Evolutionary conservation across 2,797 vertebrate genomes (phyloP).

Genomic region (Astyanax mexicanus): DNA sequence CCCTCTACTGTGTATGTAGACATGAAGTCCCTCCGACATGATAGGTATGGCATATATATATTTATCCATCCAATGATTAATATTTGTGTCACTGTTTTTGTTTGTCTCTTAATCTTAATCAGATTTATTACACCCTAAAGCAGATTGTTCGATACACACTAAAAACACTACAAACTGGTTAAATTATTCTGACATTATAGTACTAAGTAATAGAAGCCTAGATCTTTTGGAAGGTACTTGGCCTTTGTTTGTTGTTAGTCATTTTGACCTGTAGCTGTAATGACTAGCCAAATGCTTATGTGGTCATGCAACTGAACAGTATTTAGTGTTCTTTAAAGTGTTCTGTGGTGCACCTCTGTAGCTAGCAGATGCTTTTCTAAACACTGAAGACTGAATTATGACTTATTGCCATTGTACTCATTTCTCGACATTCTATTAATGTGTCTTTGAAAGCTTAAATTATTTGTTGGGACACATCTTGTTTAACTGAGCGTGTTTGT

Average conservation of each 20-base stretch:
- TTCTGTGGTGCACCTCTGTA: neutral
- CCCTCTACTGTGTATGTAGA: conserved; percentile 98
- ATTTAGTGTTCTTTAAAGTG: neutral
- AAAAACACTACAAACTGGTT: too few relatives aligned
- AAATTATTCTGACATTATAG: too few relatives aligned
- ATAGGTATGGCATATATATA: conserved; percentile 82
- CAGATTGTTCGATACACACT: too few relatives aligned
- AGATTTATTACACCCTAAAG: neutral
- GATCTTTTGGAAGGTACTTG: too few relatives aligned
- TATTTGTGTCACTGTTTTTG: neutral
- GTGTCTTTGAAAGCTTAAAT: neutral
- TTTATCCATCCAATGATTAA: neutral
- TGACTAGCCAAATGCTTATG: too few relatives aligned
- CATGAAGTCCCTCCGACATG: conserved; percentile 96
- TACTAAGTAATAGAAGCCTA: too few relatives aligned
- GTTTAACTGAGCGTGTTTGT: conserved; percentile 10
- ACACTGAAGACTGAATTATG: neutral
- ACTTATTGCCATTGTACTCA: neutral
- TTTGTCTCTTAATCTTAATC: neutral
- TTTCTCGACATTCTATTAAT: too few relatives aligned
- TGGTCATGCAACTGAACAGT: neutral
- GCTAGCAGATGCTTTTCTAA: neutral
- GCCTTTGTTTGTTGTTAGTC: too few relatives aligned
- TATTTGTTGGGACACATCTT: neutral
- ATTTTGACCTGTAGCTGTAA: too few relatives aligned